These are phyloP conservation scores for Melanostigma gelatinosum DNA, from an alignment of 2,113 vertebrate genomes.

Conservation along the genomic window DNA sequence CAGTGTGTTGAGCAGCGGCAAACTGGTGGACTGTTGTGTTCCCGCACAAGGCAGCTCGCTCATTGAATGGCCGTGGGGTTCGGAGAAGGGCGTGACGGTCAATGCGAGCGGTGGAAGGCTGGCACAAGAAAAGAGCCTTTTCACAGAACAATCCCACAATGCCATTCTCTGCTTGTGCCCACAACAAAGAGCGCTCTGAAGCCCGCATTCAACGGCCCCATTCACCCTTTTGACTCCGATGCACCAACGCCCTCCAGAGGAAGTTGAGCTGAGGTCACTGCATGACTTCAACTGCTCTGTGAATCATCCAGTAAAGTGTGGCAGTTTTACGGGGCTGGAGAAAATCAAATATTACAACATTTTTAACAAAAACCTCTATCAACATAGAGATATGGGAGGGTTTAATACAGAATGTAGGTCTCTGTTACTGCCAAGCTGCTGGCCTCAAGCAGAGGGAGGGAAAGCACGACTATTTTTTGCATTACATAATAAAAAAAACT, in stretches of 20 bases:
- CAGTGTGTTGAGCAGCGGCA: not conserved
- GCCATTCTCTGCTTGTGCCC: slow-evolving; percentile 49
- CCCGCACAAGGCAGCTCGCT: slow-evolving; percentile 58
- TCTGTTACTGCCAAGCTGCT: slow-evolving; percentile 41
- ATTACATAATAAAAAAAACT: slow-evolving; percentile 60
- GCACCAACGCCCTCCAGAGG: slow-evolving; percentile 40
- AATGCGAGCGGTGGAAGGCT: slow-evolving; percentile 64
- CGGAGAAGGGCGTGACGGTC: slow-evolving; percentile 38
- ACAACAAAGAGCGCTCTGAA: slow-evolving; percentile 66
- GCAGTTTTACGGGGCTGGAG: not conserved
- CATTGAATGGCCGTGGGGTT: slow-evolving; percentile 48
- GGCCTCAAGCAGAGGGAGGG: slow-evolving; percentile 5
- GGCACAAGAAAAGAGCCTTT: slow-evolving; percentile 69
- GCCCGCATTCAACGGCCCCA: slow-evolving; percentile 53
- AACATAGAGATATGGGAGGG: not conserved
- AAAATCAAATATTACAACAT: not conserved
- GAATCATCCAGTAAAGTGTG: slow-evolving; percentile 14
- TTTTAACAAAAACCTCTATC: not conserved
- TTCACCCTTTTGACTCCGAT: slow-evolving; percentile 60
- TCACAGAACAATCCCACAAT: slow-evolving; percentile 65
- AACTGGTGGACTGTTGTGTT: slow-evolving; percentile 62
- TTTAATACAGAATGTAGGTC: not conserved
- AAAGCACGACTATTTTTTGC: slow-evolving; percentile 16
- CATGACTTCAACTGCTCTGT: slow-evolving; percentile 32
- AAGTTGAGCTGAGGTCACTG: slow-evolving; percentile 35